A percentile compares a stretch with the other conserved stretches of the same genome.
These are phyloP conservation scores for Nothobranchius kuhntae DNA, from an alignment of 2,113 vertebrate genomes.

Conservation along the genomic window DNA sequence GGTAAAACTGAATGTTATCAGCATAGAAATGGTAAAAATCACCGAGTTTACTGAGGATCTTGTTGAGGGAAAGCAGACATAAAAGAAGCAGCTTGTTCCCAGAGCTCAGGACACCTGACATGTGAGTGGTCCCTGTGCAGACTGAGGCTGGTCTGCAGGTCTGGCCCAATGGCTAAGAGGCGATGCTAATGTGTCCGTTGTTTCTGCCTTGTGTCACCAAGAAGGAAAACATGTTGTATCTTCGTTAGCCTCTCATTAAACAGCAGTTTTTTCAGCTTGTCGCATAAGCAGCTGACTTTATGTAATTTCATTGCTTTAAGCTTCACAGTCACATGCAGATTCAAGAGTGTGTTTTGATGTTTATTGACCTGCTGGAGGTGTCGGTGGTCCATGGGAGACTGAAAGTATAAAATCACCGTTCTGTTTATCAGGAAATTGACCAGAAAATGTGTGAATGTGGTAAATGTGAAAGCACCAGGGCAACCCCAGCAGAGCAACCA, in stretches of 20 bases:
- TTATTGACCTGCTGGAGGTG: slow-evolving; percentile 22
- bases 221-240: background rate
- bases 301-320: background rate
- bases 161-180: background rate
- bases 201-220: too few species aligned
- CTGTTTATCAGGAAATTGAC: slow-evolving; percentile 19
- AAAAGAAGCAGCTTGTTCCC: too few species aligned
- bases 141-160: background rate
- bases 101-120: too few species aligned
- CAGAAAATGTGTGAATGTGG: slow-evolving; percentile 3
- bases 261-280: background rate
- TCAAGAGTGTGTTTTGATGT: background rate
- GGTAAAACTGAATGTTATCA: too few species aligned
- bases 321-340: slow-evolving; percentile 25
- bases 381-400: slow-evolving; percentile 5
- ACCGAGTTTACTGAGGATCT: too few species aligned
- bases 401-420: slow-evolving; percentile 33
- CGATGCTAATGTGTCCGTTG: background rate
- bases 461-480: slow-evolving; percentile 7
- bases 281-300: background rate
- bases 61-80: too few species aligned
- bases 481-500: slow-evolving; percentile 6
- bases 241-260: background rate
- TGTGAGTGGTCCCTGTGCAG: too few species aligned
- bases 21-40: too few species aligned